phyloP scores from a whole-genome alignment of 2,888 invertebrate species.

The Cantharis rufa region DNA sequence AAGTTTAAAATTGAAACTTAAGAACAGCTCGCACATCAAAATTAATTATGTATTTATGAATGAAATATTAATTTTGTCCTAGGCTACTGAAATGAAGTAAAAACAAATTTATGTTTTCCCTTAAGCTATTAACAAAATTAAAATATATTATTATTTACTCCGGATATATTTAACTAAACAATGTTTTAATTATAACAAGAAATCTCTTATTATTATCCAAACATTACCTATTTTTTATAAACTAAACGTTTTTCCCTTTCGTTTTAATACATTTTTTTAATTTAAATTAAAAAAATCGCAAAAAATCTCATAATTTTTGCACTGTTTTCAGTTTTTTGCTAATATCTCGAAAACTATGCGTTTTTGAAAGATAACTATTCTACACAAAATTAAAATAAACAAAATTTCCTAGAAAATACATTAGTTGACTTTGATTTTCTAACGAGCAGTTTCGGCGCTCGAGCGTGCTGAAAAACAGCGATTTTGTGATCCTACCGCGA shows the following conservation, averaged over 20 bases:
- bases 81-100: constrained; percentile 25
- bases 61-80: constrained; percentile 47
- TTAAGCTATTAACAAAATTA: constrained; percentile 10
- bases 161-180: not conserved
- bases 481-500: too few relatives aligned
- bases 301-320: too few relatives aligned
- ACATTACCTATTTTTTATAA: not conserved
- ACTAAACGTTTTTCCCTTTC: not conserved
- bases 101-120: constrained; percentile 25
- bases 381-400: too few relatives aligned
- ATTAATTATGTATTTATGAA: constrained; percentile 55
- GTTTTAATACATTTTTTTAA: not conserved
- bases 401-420: too few relatives aligned
- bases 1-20: constrained; percentile 56
- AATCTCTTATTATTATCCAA: not conserved
- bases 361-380: too few relatives aligned
- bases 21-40: constrained; percentile 53
- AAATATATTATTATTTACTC: not conserved
- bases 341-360: too few relatives aligned
- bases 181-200: constrained; percentile 9
- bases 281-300: not conserved
- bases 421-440: too few relatives aligned
- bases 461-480: too few relatives aligned
- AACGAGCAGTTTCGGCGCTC: too few relatives aligned
- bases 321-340: too few relatives aligned